Evolutionary conservation across 2,113 vertebrate genomes (phyloP).

Genomic region (Junco hyemalis): DNA sequence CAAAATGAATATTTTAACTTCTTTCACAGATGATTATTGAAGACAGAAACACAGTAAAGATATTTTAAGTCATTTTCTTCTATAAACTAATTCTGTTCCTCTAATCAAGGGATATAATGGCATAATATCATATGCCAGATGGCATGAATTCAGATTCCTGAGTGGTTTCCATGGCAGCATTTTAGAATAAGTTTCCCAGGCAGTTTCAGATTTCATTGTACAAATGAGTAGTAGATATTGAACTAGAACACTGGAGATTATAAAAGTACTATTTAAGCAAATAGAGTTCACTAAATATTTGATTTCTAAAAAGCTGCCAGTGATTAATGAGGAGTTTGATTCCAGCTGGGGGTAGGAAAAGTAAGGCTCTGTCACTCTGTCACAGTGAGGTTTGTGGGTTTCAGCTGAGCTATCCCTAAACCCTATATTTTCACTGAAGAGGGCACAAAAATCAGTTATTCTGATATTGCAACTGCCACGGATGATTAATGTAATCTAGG

Average conservation of each 20-base stretch:
- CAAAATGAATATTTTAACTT: background rate
- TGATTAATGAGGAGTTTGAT: background rate
- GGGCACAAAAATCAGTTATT: background rate
- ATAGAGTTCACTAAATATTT: background rate
- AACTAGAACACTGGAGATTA: background rate
- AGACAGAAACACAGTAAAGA: slow-evolving; percentile 24
- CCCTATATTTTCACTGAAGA: background rate
- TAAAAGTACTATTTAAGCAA: background rate
- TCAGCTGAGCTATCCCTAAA: background rate
- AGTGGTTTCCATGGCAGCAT: slow-evolving; percentile 55
- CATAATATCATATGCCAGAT: slow-evolving; percentile 38
- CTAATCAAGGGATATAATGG: slow-evolving; percentile 44
- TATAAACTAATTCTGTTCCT: slow-evolving; percentile 34
- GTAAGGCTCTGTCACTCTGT: background rate
- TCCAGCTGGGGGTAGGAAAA: background rate
- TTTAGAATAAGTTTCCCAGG: slow-evolving; percentile 34
- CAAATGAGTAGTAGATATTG: background rate
- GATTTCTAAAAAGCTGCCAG: background rate
- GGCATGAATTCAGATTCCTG: slow-evolving; percentile 16
- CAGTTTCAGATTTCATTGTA: slow-evolving; percentile 4
- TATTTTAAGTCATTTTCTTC: slow-evolving; percentile 37
- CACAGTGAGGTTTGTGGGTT: background rate
- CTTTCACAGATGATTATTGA: background rate
- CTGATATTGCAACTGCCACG: background rate
- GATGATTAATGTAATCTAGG: background rate